These are phyloP conservation scores for Ornithoptera alexandrae DNA, from an alignment of 2,888 invertebrate species.

Conservation along the genomic window DNA sequence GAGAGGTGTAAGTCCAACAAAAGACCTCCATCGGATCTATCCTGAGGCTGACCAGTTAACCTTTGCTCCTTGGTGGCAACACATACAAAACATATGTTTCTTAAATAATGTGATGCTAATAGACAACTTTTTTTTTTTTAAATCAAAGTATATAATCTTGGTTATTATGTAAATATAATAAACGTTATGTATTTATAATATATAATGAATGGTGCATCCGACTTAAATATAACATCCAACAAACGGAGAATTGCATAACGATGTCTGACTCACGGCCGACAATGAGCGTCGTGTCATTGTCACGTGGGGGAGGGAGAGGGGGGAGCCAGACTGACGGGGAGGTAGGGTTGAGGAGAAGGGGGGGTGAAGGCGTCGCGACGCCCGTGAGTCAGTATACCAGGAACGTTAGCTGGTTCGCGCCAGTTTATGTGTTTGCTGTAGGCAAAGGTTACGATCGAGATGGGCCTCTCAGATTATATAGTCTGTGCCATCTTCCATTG, in stretches of 20 bases:
- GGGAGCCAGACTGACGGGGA: conserved; percentile 38
- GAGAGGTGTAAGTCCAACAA: no score
- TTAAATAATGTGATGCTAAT: no score
- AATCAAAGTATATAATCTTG: no score
- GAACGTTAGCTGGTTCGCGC: conserved; percentile 35
- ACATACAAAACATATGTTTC: no score
- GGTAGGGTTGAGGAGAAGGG: conserved; percentile 7
- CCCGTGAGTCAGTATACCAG: conserved; percentile 47
- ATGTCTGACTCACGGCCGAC: conserved; percentile 35
- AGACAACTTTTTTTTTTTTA: no score
- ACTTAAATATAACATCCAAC: conserved; percentile 13
- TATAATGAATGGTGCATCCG: conserved; percentile 13
- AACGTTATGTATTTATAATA: not conserved
- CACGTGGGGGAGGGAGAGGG: conserved; percentile 41
- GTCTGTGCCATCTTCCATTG: not conserved
- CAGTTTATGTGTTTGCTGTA: conserved; percentile 19
- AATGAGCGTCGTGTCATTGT: conserved; percentile 27
- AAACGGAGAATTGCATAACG: conserved; percentile 34
- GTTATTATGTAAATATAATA: no score
- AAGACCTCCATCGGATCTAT: no score
- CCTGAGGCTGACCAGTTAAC: no score
- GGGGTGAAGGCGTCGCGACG: conserved; percentile 40
- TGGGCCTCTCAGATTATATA: not conserved
- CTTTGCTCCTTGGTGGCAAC: no score
- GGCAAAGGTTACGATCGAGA: conserved; percentile 13